phyloP scores from a whole-genome alignment of 2,797 vertebrate species.

The Onychomys torridus region DNA sequence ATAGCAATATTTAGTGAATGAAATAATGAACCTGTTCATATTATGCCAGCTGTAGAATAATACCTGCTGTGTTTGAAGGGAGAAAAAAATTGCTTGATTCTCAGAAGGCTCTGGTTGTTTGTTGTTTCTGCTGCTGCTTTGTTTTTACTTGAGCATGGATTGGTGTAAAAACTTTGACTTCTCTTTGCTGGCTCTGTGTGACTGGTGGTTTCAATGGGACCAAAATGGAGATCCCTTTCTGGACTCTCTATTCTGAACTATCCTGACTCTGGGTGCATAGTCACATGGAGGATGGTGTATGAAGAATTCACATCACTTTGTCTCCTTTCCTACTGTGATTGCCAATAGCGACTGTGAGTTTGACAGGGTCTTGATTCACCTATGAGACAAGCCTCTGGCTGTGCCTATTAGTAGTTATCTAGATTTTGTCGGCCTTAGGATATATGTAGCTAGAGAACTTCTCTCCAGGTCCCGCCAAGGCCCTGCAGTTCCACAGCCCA shows the following conservation, averaged over 20 bases:
- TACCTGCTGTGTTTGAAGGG: conserved; percentile 1
- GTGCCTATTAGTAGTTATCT: not conserved
- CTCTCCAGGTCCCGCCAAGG: too few relatives aligned
- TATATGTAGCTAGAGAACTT: not conserved
- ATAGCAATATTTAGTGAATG: conserved; percentile 61
- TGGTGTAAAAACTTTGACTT: not conserved
- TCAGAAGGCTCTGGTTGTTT: not conserved
- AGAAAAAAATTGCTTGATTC: not conserved
- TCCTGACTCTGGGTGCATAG: not conserved
- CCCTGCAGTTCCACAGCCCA: too few relatives aligned
- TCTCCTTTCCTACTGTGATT: not conserved
- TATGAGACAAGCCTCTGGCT: not conserved
- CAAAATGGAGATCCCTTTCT: not conserved
- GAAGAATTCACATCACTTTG: not conserved
- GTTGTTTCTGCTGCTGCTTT: not conserved
- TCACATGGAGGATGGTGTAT: not conserved
- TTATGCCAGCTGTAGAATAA: not conserved
- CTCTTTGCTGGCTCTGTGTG: not conserved
- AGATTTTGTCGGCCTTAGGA: not conserved
- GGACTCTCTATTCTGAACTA: not conserved
- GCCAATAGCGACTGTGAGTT: not conserved
- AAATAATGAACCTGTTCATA: conserved; percentile 59
- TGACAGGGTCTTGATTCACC: not conserved
- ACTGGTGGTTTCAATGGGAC: not conserved
- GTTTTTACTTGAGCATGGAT: not conserved